Conservation (phyloP, 2,113 vertebrate species). For the Pollachius pollachius region DNA sequence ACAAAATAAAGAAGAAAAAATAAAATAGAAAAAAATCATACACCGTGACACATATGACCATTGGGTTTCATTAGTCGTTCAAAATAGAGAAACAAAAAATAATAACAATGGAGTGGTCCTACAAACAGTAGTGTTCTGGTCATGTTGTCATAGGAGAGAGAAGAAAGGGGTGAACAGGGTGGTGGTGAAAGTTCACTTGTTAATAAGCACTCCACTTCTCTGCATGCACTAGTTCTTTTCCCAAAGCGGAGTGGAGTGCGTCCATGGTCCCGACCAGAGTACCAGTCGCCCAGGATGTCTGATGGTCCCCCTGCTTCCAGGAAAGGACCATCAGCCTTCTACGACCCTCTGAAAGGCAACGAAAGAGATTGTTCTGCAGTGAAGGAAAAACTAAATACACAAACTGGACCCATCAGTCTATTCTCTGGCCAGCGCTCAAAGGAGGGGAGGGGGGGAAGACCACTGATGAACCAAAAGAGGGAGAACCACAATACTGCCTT, state of each 20-base stretch:
- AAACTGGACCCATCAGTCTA: constrained; percentile 4
- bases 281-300: background rate
- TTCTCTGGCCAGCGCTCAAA: constrained; percentile 13
- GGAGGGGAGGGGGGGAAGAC: background rate
- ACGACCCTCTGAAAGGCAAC: background rate
- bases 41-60: constrained; percentile 64
- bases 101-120: constrained; percentile 61
- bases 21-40: constrained; percentile 63
- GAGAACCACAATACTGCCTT: constrained; percentile 17
- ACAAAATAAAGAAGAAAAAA: constrained; percentile 50
- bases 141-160: constrained; percentile 44
- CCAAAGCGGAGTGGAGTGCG: background rate
- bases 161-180: constrained; percentile 14
- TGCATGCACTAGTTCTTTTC: background rate
- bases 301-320: background rate
- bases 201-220: background rate
- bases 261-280: background rate
- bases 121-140: constrained; percentile 64
- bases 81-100: constrained; percentile 36
- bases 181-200: background rate
- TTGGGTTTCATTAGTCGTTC: constrained; percentile 54
- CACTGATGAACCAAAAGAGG: constrained; percentile 8
- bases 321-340: no score
- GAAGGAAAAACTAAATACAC: background rate
- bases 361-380: background rate